Conservation (phyloP, 2,888 invertebrate genomes). For the Plebejus melissa region DNA sequence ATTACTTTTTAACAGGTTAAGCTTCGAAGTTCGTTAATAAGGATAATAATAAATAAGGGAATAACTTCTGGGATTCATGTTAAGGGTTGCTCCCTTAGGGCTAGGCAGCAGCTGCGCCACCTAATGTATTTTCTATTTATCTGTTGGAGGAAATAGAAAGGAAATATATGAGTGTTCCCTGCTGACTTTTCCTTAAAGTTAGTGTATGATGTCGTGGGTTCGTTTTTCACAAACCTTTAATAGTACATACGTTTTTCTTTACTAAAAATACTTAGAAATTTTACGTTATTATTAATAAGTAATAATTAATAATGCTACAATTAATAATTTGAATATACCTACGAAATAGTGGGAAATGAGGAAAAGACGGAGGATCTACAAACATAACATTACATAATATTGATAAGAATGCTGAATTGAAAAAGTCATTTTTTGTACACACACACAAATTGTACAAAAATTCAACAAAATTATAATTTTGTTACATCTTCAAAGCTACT, state of each 20-base stretch:
- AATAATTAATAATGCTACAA: too few species aligned
- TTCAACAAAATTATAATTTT: neutral
- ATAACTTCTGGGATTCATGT: conserved; percentile 74
- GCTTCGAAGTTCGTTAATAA: conserved; percentile 68
- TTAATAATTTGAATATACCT: too few species aligned
- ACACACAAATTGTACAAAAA: neutral
- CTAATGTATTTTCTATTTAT: conserved; percentile 74
- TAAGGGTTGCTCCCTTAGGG: conserved; percentile 74
- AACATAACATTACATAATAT: neutral
- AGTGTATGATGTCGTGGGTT: neutral
- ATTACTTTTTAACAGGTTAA: conserved; percentile 51
- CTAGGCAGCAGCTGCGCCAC: conserved; percentile 64
- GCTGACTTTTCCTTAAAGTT: neutral
- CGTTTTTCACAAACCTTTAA: neutral
- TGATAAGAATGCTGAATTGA: neutral
- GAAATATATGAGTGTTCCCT: conserved; percentile 20
- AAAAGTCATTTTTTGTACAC: neutral
- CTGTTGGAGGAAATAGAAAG: conserved; percentile 52
- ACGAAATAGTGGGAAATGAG: too few species aligned
- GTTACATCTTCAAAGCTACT: neutral
- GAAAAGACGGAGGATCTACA: too few species aligned
- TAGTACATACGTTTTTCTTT: too few species aligned
- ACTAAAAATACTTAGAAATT: too few species aligned
- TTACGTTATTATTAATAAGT: too few species aligned
- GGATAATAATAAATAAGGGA: conserved; percentile 76